These are phyloP conservation scores for Micropterix aruncella DNA, from an alignment of 2,888 invertebrate species.

Conservation along the genomic window DNA sequence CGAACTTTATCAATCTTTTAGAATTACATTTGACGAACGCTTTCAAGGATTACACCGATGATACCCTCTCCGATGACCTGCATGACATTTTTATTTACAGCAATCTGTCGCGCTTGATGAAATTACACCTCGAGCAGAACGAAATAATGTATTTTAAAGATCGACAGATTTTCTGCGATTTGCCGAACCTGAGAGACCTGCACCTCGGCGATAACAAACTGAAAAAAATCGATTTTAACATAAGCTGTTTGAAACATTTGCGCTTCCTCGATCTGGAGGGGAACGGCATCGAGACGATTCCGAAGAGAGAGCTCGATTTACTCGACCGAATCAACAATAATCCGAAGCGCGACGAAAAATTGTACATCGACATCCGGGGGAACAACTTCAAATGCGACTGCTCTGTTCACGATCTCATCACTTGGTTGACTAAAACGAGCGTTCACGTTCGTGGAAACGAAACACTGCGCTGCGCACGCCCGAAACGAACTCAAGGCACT, in stretches of 20 bases:
- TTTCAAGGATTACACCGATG: constrained; percentile 49
- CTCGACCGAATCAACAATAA: constrained; percentile 39
- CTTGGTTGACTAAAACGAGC: constrained; percentile 48
- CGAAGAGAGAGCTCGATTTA: constrained; percentile 35
- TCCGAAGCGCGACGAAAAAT: constrained; percentile 22
- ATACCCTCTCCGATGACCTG: constrained; percentile 47
- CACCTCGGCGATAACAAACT: constrained; percentile 53
- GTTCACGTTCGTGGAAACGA: constrained; percentile 43
- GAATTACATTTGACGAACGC: constrained; percentile 61
- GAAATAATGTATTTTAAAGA: constrained; percentile 53
- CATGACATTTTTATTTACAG: constrained; percentile 58
- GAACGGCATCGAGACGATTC: constrained; percentile 47
- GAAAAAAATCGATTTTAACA: constrained; percentile 46
- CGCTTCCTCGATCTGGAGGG: constrained; percentile 53
- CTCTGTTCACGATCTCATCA: constrained; percentile 41
- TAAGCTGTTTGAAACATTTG: constrained; percentile 49
- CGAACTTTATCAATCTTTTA: constrained; percentile 52
- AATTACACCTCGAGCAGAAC: constrained; percentile 63
- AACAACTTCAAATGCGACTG: constrained; percentile 62
- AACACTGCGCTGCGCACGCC: constrained; percentile 32
- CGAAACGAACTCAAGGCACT: constrained; percentile 15
- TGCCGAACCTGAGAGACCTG: constrained; percentile 49
- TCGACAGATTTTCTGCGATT: constrained; percentile 51
- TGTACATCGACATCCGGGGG: constrained; percentile 45
- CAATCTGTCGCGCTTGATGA: constrained; percentile 47